Evolutionary conservation across 2,797 vertebrate species (phyloP).

Genomic region (Nannoperca obscura): DNA sequence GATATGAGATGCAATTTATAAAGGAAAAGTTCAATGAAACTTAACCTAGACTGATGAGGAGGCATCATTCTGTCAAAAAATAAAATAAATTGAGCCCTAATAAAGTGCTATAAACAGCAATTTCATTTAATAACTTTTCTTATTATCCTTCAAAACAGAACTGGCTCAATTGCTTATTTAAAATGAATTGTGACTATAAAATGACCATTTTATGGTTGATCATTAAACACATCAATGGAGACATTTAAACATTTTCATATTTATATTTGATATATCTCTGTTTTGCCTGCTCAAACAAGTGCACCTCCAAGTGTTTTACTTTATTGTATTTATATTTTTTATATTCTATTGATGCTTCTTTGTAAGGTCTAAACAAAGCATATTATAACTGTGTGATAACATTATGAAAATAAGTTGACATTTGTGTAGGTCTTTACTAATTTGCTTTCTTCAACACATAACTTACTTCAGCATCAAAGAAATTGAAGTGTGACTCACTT

Average conservation of each 20-base stretch:
- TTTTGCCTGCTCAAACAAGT: background rate
- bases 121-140: slow-evolving; percentile 41
- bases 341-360: slow-evolving; percentile 2
- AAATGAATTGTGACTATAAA: background rate
- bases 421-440: background rate
- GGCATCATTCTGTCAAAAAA: slow-evolving; percentile 61
- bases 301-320: background rate
- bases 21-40: slow-evolving; percentile 57
- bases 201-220: background rate
- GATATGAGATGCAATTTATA: slow-evolving; percentile 52
- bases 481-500: slow-evolving; percentile 10
- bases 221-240: background rate
- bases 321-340: background rate
- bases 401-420: background rate
- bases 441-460: background rate
- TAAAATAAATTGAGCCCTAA: slow-evolving; percentile 25
- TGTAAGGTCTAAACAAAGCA: background rate
- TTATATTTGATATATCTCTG: background rate
- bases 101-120: slow-evolving; percentile 47
- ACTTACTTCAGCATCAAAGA: slow-evolving; percentile 18
- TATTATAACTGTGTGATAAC: background rate
- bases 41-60: slow-evolving; percentile 64
- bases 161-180: slow-evolving; percentile 9
- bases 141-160: slow-evolving; percentile 41
- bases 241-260: background rate